Evolutionary conservation across 2,888 invertebrate genomes (phyloP), one percentile per base, ranked within the genome.

Genomic region (Priocnemis perturbator): DNA sequence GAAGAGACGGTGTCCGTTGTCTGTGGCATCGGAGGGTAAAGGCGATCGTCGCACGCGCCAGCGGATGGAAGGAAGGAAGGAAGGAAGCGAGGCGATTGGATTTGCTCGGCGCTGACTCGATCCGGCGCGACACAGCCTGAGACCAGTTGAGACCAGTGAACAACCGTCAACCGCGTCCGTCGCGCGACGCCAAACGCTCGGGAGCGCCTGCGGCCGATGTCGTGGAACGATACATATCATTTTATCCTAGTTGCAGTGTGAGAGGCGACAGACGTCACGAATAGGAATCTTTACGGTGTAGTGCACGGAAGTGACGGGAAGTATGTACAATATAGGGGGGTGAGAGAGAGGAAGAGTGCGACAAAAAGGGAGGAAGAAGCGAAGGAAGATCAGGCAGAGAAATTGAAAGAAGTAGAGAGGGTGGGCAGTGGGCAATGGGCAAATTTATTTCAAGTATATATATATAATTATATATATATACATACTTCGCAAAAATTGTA

Each of bases 191-290:
- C 37, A 52, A 66, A 53, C 64, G 58, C 64, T 48, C 67, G 44
- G 56, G 14, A 37, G 37, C 37, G 37, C 37, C 37, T 37, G 37
- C 37, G 37, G 37, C 37, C 7, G 7, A 37, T 37, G 37, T 37
- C 37, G 37, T 37, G 37, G 11, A 68, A 70, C 63, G 47, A 72
- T 71, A 78, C 81, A 78, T 75, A 80, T 78, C 78, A 73, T 78
- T 78, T 78, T 73, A 67, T 63, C 58, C 64, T 75, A 70, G 76
- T 75, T 69, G 57, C 56, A 60, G 60, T 37, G 37, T 37, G 37
- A 37, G 37, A 37, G 37, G 37, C 37, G 37, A 11, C 23, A 53
- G 20, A 7, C 37, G 37, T 37, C 37, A 37, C 37, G 37, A 37
- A 9, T 37, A 37, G 11, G 37, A 37, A 11, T 5, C 37, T 37